Percentiles rank a stretch among this genome's conserved stretches.
phyloP scores from a whole-genome alignment of 1,140 invertebrate species.

The Diachasma alloeum region DNA sequence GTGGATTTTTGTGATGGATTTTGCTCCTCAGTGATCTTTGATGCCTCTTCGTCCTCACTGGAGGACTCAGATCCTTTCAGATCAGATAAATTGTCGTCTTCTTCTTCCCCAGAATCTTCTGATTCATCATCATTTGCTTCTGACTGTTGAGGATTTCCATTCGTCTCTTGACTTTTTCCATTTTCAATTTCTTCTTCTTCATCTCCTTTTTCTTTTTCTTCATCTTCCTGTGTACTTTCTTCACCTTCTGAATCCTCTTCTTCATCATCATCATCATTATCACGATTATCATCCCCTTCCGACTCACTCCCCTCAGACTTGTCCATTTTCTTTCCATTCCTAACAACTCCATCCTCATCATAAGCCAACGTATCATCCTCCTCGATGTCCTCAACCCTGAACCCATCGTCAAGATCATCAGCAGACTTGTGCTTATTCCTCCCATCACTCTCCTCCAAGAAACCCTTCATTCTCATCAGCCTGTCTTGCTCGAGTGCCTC shows the following conservation, averaged over 20 bases:
- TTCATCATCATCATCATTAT: conserved; percentile 43
- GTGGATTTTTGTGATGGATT: too few relatives aligned
- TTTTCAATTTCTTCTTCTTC: conserved; percentile 48
- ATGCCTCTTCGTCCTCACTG: conserved; percentile 50
- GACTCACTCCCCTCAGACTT: conserved; percentile 44
- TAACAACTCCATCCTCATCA: conserved; percentile 58
- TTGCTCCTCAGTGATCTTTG: background rate
- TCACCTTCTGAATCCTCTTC: conserved; percentile 38
- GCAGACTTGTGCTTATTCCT: conserved; percentile 69
- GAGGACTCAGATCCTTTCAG: conserved; percentile 57
- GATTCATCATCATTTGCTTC: conserved; percentile 40
- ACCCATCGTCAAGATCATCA: conserved; percentile 84
- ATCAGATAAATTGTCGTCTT: conserved; percentile 63
- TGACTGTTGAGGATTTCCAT: conserved; percentile 48
- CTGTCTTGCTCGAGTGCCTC: conserved; percentile 82
- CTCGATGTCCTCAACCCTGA: conserved; percentile 65
- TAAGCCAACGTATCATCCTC: conserved; percentile 57
- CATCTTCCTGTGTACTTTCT: too few relatives aligned
- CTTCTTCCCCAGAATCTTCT: conserved; percentile 34
- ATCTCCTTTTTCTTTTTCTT: conserved; percentile 50
- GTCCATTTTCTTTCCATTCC: conserved; percentile 42
- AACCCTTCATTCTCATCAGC: conserved; percentile 78
- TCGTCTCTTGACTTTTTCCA: conserved; percentile 45
- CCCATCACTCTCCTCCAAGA: conserved; percentile 56
- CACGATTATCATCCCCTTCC: conserved; percentile 39